phyloP scores from a whole-genome alignment of 2,797 vertebrate genomes.

The Cyprinodon diabolis region DNA sequence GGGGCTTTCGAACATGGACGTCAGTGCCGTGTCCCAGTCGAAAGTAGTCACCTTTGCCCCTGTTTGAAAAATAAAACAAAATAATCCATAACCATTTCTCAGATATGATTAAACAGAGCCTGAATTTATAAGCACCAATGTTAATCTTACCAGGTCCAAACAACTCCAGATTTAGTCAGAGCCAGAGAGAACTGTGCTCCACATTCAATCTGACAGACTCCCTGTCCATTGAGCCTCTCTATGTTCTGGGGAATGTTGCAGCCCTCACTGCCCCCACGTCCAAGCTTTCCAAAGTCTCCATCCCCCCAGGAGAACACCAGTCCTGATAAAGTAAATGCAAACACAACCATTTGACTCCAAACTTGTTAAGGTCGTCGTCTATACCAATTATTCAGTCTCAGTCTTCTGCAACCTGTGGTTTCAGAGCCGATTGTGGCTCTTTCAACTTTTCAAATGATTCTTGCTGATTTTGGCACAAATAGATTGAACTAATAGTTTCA shows the following conservation, averaged over 20 bases:
- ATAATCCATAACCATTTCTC: background rate
- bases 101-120: background rate
- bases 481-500: no score
- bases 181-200: conserved; percentile 98
- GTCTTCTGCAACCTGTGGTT: no score
- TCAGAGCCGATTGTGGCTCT: no score
- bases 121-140: background rate
- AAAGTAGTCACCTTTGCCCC: conserved; percentile 99
- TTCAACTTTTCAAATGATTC: no score
- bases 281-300: conserved; percentile 97
- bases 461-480: no score
- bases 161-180: conserved; percentile 96
- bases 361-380: background rate
- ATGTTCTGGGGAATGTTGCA: conserved; percentile 99
- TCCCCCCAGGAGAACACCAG: conserved; percentile 99
- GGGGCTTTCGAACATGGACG: conserved; percentile 96
- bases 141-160: conserved; percentile 94
- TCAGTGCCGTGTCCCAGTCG: conserved; percentile 95
- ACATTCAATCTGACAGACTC: conserved; percentile 97
- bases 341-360: background rate
- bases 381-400: no score
- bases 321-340: conserved; percentile 72
- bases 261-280: conserved; percentile 97
- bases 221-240: conserved; percentile 94
- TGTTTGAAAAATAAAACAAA: conserved; percentile 52